Conservation (phyloP, 2,888 invertebrate species). For the Ophonus ardosiacus region DNA sequence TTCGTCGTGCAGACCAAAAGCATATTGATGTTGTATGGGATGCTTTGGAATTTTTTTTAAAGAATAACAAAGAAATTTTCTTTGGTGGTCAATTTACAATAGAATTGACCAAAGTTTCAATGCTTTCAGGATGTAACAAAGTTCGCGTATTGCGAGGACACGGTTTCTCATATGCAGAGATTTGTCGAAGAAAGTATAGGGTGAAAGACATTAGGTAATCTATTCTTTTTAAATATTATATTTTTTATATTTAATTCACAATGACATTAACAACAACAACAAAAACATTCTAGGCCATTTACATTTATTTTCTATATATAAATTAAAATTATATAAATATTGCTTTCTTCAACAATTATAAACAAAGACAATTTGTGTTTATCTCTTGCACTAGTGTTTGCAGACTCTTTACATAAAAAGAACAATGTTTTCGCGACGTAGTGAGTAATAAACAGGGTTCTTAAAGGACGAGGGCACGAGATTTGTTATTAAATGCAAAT, state of each 20-base stretch:
- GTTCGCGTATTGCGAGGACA: not conserved
- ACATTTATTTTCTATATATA: no score
- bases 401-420: constrained; percentile 37
- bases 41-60: not conserved
- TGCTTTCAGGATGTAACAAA: constrained; percentile 50
- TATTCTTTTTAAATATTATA: no score
- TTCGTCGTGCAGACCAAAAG: no score
- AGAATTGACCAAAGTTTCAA: constrained; percentile 53
- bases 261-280: no score
- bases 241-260: no score
- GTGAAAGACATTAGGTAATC: no score
- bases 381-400: constrained; percentile 64
- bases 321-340: no score
- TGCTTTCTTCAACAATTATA: no score
- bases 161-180: constrained; percentile 58
- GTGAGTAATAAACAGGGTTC: no score
- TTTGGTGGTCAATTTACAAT: constrained; percentile 16
- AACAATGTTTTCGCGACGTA: no score
- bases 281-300: no score
- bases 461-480: no score
- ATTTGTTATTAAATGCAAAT: not conserved
- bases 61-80: not conserved
- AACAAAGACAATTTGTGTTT: constrained; percentile 65
- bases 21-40: constrained; percentile 20
- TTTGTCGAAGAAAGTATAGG: constrained; percentile 49